Conservation (phyloP, 2,888 invertebrate genomes). For the Callyntrura guangdongensis region DNA sequence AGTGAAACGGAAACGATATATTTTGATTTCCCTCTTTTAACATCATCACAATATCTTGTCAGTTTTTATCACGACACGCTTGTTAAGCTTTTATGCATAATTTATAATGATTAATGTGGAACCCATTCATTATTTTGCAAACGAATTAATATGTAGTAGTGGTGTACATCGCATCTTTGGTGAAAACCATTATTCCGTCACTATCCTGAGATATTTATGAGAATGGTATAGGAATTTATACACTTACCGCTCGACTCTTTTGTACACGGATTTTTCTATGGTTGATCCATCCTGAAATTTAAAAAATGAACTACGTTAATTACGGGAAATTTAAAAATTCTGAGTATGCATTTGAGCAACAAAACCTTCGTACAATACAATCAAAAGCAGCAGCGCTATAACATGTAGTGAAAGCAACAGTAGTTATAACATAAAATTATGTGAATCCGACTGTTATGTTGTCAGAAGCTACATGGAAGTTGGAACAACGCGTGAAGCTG, state of each 20-base stretch:
- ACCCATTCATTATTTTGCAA: background rate
- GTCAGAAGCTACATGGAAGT: too few relatives aligned
- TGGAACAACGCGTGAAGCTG: slow-evolving; percentile 8
- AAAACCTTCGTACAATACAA: too few relatives aligned
- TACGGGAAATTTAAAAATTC: background rate
- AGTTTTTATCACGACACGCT: background rate
- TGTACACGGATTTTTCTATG: slow-evolving; percentile 88
- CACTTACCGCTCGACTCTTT: slow-evolving; percentile 97
- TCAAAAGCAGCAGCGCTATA: too few relatives aligned
- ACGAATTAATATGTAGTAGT: background rate
- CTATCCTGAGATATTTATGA: background rate
- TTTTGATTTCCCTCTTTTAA: slow-evolving; percentile 38
- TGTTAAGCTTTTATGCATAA: background rate
- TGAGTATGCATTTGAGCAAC: too few relatives aligned
- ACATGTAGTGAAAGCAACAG: too few relatives aligned
- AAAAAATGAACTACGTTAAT: background rate
- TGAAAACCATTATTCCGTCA: background rate
- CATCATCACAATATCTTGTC: background rate
- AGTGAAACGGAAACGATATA: slow-evolving; percentile 39
- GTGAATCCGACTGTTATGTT: too few relatives aligned
- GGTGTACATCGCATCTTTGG: too few relatives aligned
- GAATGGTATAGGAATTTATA: background rate
- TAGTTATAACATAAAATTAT: too few relatives aligned
- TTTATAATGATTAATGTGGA: slow-evolving; percentile 6
- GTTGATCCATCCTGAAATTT: slow-evolving; percentile 80